Evolutionary conservation across 2,797 vertebrate genomes (phyloP), one percentile per base, ranked within the genome.

Genomic region (Centropyge bicolor): DNA sequence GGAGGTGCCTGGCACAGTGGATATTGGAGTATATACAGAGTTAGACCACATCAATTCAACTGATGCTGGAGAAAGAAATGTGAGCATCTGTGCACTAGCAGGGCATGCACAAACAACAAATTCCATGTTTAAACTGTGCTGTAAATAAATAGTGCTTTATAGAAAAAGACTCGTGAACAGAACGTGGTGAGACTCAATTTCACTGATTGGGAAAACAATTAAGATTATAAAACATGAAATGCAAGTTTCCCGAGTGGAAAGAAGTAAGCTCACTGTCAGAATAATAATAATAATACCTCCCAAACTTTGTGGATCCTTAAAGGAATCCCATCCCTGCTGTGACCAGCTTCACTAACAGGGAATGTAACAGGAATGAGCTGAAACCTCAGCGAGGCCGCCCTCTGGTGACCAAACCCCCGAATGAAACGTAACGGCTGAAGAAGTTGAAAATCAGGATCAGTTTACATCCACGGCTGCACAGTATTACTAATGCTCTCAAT

Each of bases 371-470:
- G 27, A 61, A 45, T 11, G 2, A 27, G 40, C 55, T 14, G 49
- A 49, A 60, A 48, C 31, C 70, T 38, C 22, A 22, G 38, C 24
- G 38, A 90, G 54, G 71, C 82, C 86, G 92, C 90, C 90, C 90
- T 90, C 94, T 93, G 83, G 88, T 92, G 92, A 27, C 67, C 41
- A 5, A 79, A 72, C 55, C 66, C 38, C 41, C 43, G 6, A 35
- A 56, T 69, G 63, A 83, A 65, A 76, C 20, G 40, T 8, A 27
- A 76, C 16, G 52, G n/a, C 43, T 43, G 10, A 1, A 57, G 4
- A 68, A 40, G 48, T 6, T 17, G 16, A 68, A 68, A 55, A 41
- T 12, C 19, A 31, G 4, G 6, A 54, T 24, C 20, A 38, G 35
- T 48, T 38, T 27, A 41, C 40, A 55, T 46, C 72, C 68, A 68